Evolutionary conservation across 2,888 invertebrate genomes (phyloP).

Genomic region (Pinctada fucata): DNA sequence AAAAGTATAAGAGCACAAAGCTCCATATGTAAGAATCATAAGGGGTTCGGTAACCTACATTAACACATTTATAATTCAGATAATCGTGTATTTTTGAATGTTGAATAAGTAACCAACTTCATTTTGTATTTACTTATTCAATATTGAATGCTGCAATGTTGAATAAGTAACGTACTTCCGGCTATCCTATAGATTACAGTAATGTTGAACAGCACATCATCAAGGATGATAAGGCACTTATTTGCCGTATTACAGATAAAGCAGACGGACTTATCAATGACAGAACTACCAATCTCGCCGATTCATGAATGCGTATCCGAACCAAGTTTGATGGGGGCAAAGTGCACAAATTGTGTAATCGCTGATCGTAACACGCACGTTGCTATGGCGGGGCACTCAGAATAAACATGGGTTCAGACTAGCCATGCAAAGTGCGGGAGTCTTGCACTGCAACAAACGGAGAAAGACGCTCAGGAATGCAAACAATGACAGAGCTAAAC

Average conservation of each 20-base stretch:
- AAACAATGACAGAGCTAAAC: not conserved
- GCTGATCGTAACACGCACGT: slow-evolving; percentile 46
- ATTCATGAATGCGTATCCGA: slow-evolving; percentile 45
- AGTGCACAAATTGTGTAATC: slow-evolving; percentile 10
- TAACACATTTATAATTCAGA: too few species aligned
- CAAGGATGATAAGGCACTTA: too few species aligned
- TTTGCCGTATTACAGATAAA: slow-evolving; percentile 1
- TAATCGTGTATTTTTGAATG: too few species aligned
- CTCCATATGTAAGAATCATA: too few species aligned
- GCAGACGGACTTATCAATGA: slow-evolving; percentile 33
- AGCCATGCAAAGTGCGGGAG: slow-evolving; percentile 31
- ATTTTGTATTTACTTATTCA: too few species aligned
- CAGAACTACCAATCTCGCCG: not conserved
- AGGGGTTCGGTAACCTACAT: too few species aligned
- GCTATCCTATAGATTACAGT: too few species aligned
- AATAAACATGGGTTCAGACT: not conserved
- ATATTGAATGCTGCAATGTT: too few species aligned
- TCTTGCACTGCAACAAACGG: not conserved
- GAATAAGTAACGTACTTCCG: too few species aligned
- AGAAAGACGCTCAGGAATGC: not conserved
- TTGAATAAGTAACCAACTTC: too few species aligned
- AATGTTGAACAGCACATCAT: too few species aligned
- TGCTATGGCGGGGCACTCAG: slow-evolving; percentile 36
- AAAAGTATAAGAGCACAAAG: too few species aligned
- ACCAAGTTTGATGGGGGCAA: slow-evolving; percentile 41